Base-by-base conservation (phyloP, 1,140 invertebrate species). In the Pararge aegeria region DNA sequence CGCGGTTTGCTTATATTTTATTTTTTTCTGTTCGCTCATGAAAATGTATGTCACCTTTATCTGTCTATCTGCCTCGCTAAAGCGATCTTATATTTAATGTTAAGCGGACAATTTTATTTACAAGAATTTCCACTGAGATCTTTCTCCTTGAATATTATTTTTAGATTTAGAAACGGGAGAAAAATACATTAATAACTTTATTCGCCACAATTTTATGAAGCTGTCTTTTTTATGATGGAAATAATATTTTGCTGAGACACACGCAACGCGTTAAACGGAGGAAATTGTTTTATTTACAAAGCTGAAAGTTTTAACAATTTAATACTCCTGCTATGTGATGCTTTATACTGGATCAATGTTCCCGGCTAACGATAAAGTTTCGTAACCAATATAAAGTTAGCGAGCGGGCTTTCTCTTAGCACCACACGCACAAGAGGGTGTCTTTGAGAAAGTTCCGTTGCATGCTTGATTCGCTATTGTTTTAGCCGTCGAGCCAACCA, bases 381-480 rank as follows among this genome's bases (percentile, higher is more conserved):
- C 75, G 58, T 56, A 73, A 84, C 78, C 83, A 87, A 88, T 86
- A 88, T 88, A 83, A 88, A 87, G 82, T 88, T 88, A 63, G 70
- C 42, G 72, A 77, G 68, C 61, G 66, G 66, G 67, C 72, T 65
- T 76, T 84, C 77, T 68, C 80, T 81, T 77, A 87, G 78, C 80
- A 74, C 77, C 74, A 72, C 79, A 87, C 85, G 82, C 83, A 86
- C 76, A 74, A 80, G 76, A 79, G 78, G 77, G 78, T 83, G 75
- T 88, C 83, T 88, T 81, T 78, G 80, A 68, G 61, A 75, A 85
- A 85, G 80, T 87, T 88, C 77, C 75, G 74, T 77, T 83, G 85
- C 83, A 88, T 88, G 83, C 76, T 88, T 84, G 83, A 86, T 88
- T 86, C 80, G 76, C 77, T 80, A 85, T 86, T 88, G 80, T 88